phyloP scores from a whole-genome alignment of 2,797 vertebrate genomes.

The Thaleichthys pacificus region DNA sequence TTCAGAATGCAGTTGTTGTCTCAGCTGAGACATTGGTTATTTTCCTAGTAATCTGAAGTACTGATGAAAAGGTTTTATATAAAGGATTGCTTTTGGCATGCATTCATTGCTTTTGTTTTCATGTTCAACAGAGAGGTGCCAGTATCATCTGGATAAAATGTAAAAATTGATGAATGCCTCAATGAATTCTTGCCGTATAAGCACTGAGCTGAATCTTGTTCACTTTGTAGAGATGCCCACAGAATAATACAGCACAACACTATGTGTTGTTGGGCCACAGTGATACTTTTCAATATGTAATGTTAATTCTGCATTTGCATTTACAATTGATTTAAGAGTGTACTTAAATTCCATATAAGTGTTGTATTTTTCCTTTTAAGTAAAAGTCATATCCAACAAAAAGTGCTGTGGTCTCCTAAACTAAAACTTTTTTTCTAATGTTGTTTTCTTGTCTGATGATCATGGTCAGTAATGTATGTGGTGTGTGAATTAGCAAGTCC shows the following conservation, averaged over 20 bases:
- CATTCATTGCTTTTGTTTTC: constrained; percentile 29
- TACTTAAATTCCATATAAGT: not conserved
- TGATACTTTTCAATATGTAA: no score
- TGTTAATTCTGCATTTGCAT: no score
- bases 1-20: constrained; percentile 39
- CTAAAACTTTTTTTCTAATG: not conserved
- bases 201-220: constrained; percentile 40
- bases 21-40: constrained; percentile 52
- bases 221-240: constrained; percentile 35
- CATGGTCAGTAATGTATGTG: not conserved
- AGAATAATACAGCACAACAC: no score
- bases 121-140: constrained; percentile 23
- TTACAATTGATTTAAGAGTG: no score
- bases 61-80: constrained; percentile 53
- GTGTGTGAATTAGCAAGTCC: not conserved
- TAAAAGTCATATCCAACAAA: not conserved
- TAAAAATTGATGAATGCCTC: constrained; percentile 47
- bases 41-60: constrained; percentile 45
- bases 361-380: not conserved
- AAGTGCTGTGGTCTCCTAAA: not conserved
- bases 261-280: no score
- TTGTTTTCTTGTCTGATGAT: not conserved
- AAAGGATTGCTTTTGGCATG: constrained; percentile 48
- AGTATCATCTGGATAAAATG: constrained; percentile 40
- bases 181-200: constrained; percentile 35